Conservation (phyloP, 2,797 vertebrate species). For the Eulemur mongoz region DNA sequence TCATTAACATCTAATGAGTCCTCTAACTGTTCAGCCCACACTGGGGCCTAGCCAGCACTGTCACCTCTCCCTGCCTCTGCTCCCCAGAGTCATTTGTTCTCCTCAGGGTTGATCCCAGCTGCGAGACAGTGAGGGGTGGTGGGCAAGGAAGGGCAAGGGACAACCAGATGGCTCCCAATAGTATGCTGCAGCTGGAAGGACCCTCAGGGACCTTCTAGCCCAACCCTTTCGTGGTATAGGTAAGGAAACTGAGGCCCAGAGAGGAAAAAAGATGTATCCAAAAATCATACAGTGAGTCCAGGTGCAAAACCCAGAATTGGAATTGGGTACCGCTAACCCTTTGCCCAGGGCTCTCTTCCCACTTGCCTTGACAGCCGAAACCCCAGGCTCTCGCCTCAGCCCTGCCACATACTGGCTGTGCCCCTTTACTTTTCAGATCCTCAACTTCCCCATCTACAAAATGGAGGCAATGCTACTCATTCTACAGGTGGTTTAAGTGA, state of each 20-base stretch:
- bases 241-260: background rate
- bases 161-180: background rate
- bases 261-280: background rate
- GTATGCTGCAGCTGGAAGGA: background rate
- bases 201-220: background rate
- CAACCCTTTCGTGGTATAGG: background rate
- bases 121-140: background rate
- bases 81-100: constrained; percentile 36
- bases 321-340: background rate
- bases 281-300: background rate
- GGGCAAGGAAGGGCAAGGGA: background rate
- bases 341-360: background rate
- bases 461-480: background rate
- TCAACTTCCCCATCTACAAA: background rate
- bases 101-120: background rate
- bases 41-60: background rate
- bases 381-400: background rate
- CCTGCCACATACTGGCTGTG: background rate
- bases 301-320: background rate
- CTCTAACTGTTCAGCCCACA: constrained; percentile 34
- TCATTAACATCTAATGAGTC: constrained; percentile 76
- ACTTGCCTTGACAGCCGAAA: background rate
- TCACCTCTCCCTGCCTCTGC: constrained; percentile 6
- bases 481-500: background rate
- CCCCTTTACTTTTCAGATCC: background rate